A percentile compares a stretch with the other conserved stretches of the same genome.
Evolutionary conservation across 2,888 invertebrate genomes (phyloP).

Genomic region (Apamea crenata): DNA sequence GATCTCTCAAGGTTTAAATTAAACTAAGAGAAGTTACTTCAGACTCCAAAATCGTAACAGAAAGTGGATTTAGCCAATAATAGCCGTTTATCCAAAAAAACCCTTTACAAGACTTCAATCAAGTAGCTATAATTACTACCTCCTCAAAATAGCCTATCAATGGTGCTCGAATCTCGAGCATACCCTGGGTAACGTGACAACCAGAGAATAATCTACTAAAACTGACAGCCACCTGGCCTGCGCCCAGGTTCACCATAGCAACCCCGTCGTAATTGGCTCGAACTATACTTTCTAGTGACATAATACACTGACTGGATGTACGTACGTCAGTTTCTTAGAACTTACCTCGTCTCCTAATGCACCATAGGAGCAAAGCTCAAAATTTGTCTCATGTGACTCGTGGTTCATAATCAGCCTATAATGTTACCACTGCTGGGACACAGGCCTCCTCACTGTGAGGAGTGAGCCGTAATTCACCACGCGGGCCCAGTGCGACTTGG

Average conservation of each 20-base stretch:
- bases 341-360: background rate
- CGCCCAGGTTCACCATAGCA: conserved; percentile 35
- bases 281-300: conserved; percentile 29
- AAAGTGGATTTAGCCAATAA: background rate
- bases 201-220: conserved; percentile 1
- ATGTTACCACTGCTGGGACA: background rate
- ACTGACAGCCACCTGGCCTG: conserved; percentile 37
- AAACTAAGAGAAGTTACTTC: background rate
- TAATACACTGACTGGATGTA: conserved; percentile 19
- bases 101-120: background rate
- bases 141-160: conserved; percentile 28
- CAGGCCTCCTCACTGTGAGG: background rate
- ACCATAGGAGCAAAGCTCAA: background rate
- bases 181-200: conserved; percentile 13
- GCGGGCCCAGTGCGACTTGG: background rate
- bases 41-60: background rate
- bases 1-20: too few species aligned
- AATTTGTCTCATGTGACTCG: too few species aligned
- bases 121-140: background rate
- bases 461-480: background rate
- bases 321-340: conserved; percentile 33
- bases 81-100: background rate
- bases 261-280: conserved; percentile 39
- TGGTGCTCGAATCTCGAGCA: conserved; percentile 20
- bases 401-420: background rate